Conservation (phyloP, 1,140 invertebrate genomes). For the Leptinotarsa undecemlineata region DNA sequence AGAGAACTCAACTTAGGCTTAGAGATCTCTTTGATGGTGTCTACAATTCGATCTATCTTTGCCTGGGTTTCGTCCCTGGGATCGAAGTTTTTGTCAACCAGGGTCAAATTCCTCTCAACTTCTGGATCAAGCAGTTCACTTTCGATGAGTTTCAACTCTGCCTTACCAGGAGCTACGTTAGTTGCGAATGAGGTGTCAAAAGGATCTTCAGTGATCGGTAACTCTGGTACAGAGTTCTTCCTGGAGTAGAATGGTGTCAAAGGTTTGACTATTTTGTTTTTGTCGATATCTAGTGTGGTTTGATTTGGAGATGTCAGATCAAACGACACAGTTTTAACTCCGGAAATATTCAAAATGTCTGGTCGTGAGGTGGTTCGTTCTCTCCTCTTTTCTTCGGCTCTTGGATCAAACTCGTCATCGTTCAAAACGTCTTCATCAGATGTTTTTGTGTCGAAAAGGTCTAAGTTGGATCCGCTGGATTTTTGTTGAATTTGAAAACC, state of each 20-base stretch:
- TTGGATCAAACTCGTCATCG: slow-evolving; percentile 77
- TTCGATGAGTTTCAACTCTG: slow-evolving; percentile 65
- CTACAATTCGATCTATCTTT: slow-evolving; percentile 50
- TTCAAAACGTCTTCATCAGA: slow-evolving; percentile 50
- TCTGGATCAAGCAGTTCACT: slow-evolving; percentile 66
- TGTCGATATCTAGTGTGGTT: slow-evolving; percentile 55
- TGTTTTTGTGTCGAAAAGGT: slow-evolving; percentile 71
- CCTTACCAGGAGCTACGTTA: slow-evolving; percentile 61
- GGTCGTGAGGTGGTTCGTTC: slow-evolving; percentile 61
- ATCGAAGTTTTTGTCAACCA: slow-evolving; percentile 67
- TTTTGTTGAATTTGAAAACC: slow-evolving; percentile 66
- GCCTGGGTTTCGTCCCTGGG: slow-evolving; percentile 54
- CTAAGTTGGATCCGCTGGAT: slow-evolving; percentile 61
- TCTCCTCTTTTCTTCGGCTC: slow-evolving; percentile 54
- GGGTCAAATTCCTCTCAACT: slow-evolving; percentile 57
- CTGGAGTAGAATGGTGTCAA: slow-evolving; percentile 78
- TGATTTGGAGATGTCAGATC: slow-evolving; percentile 61
- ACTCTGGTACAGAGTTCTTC: slow-evolving; percentile 61
- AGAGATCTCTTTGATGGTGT: slow-evolving; percentile 43
- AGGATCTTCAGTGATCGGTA: slow-evolving; percentile 59
- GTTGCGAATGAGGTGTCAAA: slow-evolving; percentile 69
- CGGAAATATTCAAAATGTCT: slow-evolving; percentile 59
- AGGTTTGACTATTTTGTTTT: slow-evolving; percentile 65
- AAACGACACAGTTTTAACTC: slow-evolving; percentile 72
- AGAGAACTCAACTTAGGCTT: slow-evolving; percentile 38